phyloP scores from a whole-genome alignment of 2,113 vertebrate species.

The Esox niger region DNA sequence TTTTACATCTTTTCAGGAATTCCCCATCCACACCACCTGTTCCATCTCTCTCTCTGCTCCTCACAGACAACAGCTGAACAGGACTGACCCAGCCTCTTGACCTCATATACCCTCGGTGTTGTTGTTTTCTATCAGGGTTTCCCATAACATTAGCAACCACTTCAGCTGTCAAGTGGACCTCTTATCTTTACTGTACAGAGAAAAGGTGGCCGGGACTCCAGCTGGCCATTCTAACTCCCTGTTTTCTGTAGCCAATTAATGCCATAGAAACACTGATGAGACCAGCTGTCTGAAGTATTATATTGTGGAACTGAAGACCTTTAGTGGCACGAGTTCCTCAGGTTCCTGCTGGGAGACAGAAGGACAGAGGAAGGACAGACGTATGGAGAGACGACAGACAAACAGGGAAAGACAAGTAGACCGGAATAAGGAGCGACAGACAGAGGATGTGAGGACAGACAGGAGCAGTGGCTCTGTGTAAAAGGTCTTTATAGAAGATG shows the following conservation, averaged over 20 bases:
- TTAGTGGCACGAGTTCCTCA: not conserved
- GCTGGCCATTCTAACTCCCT: no score
- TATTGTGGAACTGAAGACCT: no score
- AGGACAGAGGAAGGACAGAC: not conserved
- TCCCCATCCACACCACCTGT: slow-evolving; percentile 1
- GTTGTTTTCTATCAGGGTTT: not conserved
- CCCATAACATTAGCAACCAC: not conserved
- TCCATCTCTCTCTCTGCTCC: slow-evolving; percentile 1
- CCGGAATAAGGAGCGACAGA: not conserved
- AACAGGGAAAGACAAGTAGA: slow-evolving; percentile 4
- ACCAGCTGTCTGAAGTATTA: no score
- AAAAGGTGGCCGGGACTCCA: no score
- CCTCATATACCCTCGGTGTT: not conserved
- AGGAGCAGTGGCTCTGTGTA: no score
- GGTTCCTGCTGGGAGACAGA: not conserved
- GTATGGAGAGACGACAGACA: not conserved
- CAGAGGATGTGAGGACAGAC: not conserved
- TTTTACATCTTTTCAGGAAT: slow-evolving; percentile 23
- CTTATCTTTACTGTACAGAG: not conserved
- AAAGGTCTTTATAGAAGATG: no score
- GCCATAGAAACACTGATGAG: no score
- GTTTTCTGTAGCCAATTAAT: no score
- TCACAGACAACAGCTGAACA: not conserved
- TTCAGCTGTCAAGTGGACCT: not conserved
- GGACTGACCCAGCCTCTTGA: not conserved